Percentiles rank a stretch among this genome's conserved stretches.
Conservation (phyloP, 2,888 invertebrate species). For the Drosophila sordidula region DNA sequence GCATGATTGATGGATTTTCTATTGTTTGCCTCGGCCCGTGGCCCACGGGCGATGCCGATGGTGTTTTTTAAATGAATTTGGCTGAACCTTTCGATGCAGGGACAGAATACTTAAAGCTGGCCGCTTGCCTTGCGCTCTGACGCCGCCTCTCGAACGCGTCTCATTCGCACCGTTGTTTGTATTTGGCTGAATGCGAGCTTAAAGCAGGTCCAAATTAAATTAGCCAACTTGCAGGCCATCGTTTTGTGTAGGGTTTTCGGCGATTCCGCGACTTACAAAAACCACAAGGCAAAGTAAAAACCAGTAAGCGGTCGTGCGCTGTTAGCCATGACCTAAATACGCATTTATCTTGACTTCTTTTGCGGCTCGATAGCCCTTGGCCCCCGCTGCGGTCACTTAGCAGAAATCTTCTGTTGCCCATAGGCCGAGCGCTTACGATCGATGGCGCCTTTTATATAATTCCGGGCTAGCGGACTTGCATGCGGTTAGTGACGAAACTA, state of each 20-base stretch:
- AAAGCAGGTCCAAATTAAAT: slow-evolving; percentile 66
- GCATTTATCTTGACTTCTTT: slow-evolving; percentile 76
- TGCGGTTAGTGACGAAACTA: slow-evolving; percentile 58
- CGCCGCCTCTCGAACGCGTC: background rate
- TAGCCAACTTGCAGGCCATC: slow-evolving; percentile 60
- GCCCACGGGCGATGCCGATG: background rate
- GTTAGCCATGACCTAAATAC: slow-evolving; percentile 76
- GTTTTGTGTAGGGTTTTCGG: slow-evolving; percentile 22
- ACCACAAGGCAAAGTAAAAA: slow-evolving; percentile 44
- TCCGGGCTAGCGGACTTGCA: slow-evolving; percentile 15
- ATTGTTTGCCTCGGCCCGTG: slow-evolving; percentile 15
- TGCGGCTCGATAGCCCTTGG: slow-evolving; percentile 23
- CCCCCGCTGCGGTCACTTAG: slow-evolving; percentile 16
- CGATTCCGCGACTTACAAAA: slow-evolving; percentile 23
- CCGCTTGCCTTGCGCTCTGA: background rate
- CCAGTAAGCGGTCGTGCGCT: slow-evolving; percentile 69
- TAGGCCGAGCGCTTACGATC: slow-evolving; percentile 10
- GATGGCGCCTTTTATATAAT: slow-evolving; percentile 52
- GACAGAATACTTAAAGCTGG: slow-evolving; percentile 15
- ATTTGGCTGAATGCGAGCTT: slow-evolving; percentile 12
- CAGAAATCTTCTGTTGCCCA: slow-evolving; percentile 69
- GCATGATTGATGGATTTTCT: slow-evolving; percentile 70
- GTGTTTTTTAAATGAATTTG: slow-evolving; percentile 51
- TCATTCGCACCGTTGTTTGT: slow-evolving; percentile 2
- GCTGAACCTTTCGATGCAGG: background rate